Evolutionary conservation across 1,140 invertebrate species (phyloP).

Genomic region (Hypothenemus hampei): DNA sequence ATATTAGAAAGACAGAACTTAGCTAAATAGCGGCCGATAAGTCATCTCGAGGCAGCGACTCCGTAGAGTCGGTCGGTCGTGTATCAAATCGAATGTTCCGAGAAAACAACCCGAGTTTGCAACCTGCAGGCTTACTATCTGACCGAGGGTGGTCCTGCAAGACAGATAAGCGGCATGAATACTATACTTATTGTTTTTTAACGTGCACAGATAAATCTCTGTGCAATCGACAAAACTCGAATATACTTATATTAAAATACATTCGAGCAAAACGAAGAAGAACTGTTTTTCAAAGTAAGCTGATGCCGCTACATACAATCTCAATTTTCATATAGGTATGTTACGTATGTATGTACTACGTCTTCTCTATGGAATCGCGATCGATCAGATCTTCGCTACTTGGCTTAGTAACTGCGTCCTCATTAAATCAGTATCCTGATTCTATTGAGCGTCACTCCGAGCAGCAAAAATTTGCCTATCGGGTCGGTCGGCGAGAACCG

Average conservation of each 20-base stretch:
- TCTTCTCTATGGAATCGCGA: too few species aligned
- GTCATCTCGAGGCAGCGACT: constrained; percentile 21
- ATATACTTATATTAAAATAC: too few species aligned
- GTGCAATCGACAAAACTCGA: constrained; percentile 11
- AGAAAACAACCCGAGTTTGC: constrained; percentile 20
- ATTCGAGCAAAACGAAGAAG: too few species aligned
- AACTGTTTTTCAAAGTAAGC: too few species aligned
- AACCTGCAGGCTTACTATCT: constrained; percentile 17
- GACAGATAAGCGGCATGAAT: constrained; percentile 19
- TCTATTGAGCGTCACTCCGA: constrained; percentile 17
- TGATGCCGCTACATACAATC: too few species aligned
- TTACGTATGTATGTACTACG: too few species aligned
- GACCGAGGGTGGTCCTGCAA: constrained; percentile 19
- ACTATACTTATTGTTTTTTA: constrained; percentile 19
- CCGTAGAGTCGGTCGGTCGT: constrained; percentile 11
- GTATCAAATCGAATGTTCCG: constrained; percentile 19
- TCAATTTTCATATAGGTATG: too few species aligned
- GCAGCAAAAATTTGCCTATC: constrained; percentile 19
- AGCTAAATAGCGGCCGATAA: constrained; percentile 21
- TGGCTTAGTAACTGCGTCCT: neutral
- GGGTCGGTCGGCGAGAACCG: constrained; percentile 17
- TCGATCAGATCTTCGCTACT: neutral
- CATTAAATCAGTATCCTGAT: constrained; percentile 15
- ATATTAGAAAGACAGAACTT: constrained; percentile 11
- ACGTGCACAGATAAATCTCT: constrained; percentile 5